phyloP scores from a whole-genome alignment of 2,888 invertebrate genomes.

The Conus canariensis region DNA sequence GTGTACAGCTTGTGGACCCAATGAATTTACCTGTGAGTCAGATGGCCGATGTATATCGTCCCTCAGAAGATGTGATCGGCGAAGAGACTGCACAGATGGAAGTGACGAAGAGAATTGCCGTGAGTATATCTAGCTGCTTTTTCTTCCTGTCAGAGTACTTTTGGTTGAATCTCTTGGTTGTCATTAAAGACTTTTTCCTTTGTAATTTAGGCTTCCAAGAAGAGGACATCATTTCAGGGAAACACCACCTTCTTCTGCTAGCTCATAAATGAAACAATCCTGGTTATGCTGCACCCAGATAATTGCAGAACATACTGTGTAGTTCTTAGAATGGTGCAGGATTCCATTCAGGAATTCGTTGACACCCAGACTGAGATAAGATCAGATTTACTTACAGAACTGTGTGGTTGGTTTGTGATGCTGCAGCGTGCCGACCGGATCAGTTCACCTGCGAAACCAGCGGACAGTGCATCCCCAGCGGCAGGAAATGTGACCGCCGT shows the following conservation, averaged over 20 bases:
- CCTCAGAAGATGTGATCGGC: constrained; percentile 79
- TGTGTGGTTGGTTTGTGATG: background rate
- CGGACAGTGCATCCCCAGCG: constrained; percentile 81
- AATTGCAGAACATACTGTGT: too few relatives aligned
- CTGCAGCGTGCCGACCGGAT: constrained; percentile 58
- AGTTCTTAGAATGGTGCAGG: too few relatives aligned
- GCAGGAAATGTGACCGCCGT: constrained; percentile 79
- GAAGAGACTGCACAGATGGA: constrained; percentile 68
- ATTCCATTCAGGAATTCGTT: too few relatives aligned
- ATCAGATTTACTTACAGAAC: too few relatives aligned
- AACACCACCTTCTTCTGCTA: too few relatives aligned
- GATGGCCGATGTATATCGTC: constrained; percentile 80
- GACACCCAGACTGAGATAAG: too few relatives aligned
- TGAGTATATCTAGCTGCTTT: constrained; percentile 48
- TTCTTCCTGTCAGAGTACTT: background rate
- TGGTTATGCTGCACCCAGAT: too few relatives aligned
- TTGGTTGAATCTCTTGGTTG: too few relatives aligned
- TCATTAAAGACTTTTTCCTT: too few relatives aligned
- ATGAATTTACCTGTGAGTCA: constrained; percentile 67
- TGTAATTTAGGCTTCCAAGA: too few relatives aligned
- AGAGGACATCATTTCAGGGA: too few relatives aligned
- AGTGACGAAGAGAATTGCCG: constrained; percentile 72
- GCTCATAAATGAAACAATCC: too few relatives aligned
- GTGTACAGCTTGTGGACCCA: constrained; percentile 56
- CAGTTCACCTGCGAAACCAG: constrained; percentile 67